Conservation (phyloP, 2,888 invertebrate species). For the Digitonthophagus gazella region DNA sequence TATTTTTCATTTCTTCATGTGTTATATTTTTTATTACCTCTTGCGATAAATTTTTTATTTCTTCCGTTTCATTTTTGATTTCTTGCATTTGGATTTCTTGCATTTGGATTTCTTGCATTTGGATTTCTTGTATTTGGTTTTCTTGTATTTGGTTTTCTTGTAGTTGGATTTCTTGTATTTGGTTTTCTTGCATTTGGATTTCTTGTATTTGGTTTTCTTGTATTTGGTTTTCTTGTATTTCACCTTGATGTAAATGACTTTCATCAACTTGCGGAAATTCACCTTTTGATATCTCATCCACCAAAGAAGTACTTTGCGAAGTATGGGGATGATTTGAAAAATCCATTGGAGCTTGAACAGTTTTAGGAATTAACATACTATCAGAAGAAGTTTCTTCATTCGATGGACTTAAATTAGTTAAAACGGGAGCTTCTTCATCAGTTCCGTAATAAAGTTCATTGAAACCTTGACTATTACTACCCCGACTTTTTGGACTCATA, state of each 20-base stretch:
- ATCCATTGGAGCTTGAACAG: not conserved
- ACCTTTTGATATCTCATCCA: not conserved
- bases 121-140: not conserved
- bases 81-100: not conserved
- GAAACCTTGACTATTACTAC: not conserved
- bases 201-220: not conserved
- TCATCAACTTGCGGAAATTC: not conserved
- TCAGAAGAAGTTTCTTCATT: not conserved
- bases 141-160: not conserved
- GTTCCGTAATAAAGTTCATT: not conserved
- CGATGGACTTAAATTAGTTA: not conserved
- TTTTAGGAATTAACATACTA: not conserved
- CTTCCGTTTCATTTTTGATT: not conserved
- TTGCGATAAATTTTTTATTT: not conserved
- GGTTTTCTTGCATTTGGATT: not conserved
- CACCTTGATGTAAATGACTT: not conserved
- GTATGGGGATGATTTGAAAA: not conserved
- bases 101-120: not conserved
- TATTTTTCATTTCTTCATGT: not conserved
- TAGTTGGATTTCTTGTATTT: not conserved
- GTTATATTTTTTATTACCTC: not conserved
- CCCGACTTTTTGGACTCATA: not conserved
- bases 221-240: not conserved
- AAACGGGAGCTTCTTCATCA: not conserved
- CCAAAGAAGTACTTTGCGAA: not conserved